A percentile compares a stretch with the other conserved stretches of the same genome.
Evolutionary conservation across 2,888 invertebrate genomes (phyloP).

Genomic region (Seira musarum): DNA sequence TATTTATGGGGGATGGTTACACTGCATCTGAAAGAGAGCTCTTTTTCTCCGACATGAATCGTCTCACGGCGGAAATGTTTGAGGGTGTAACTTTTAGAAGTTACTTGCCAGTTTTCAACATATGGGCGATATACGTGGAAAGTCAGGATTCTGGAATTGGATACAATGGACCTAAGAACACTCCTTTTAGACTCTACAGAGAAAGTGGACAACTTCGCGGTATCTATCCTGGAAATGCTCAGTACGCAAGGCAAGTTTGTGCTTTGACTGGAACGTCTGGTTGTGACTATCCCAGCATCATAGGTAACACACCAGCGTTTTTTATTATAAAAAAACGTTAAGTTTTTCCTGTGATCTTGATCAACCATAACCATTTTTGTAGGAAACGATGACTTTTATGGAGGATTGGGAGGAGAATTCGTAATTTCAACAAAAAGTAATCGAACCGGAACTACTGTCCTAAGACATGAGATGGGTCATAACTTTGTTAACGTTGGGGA

Average conservation of each 20-base stretch:
- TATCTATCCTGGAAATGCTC: slow-evolving; percentile 64
- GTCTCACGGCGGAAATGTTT: slow-evolving; percentile 65
- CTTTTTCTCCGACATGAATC: slow-evolving; percentile 54
- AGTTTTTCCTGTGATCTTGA: no score
- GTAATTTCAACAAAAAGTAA: slow-evolving; percentile 66
- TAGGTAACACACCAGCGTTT: no score
- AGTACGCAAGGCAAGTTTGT: slow-evolving; percentile 61
- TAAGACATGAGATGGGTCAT: slow-evolving; percentile 64
- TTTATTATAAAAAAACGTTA: no score
- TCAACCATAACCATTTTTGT: no score
- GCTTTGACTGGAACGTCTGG: slow-evolving; percentile 60
- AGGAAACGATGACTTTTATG: slow-evolving; percentile 68
- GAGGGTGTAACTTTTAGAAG: slow-evolving; percentile 62
- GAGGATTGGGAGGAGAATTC: slow-evolving; percentile 68
- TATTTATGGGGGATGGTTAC: slow-evolving; percentile 68
- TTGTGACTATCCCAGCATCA: slow-evolving; percentile 66
- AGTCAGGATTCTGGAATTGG: slow-evolving; percentile 63
- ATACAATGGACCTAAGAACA: slow-evolving; percentile 58
- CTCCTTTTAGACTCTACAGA: slow-evolving; percentile 54
- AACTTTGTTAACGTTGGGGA: slow-evolving; percentile 61
- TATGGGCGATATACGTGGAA: slow-evolving; percentile 65
- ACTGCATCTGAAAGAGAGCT: slow-evolving; percentile 33
- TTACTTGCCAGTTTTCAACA: slow-evolving; percentile 65
- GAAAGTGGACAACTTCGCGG: slow-evolving; percentile 58
- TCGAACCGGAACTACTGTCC: slow-evolving; percentile 65